These are phyloP conservation scores for Otolemur garnettii DNA, from an alignment of 2,113 vertebrate species.

Conservation along the genomic window DNA sequence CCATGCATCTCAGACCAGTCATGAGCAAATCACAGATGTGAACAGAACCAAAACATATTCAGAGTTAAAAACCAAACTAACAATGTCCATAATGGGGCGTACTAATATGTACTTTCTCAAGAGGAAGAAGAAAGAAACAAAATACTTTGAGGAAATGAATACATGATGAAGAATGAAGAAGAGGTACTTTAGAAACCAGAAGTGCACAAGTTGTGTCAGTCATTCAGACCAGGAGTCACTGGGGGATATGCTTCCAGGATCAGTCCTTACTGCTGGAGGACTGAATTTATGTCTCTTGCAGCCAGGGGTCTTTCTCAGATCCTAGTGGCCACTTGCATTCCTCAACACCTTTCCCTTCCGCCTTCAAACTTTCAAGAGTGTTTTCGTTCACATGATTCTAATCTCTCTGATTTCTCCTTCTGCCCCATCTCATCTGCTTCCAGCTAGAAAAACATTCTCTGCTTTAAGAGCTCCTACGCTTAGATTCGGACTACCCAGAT, in stretches of 20 bases:
- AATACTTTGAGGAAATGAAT: neutral
- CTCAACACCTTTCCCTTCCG: neutral
- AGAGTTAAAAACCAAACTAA: neutral
- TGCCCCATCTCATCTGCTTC: neutral
- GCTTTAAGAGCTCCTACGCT: neutral
- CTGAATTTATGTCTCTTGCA: neutral
- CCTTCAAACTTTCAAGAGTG: neutral
- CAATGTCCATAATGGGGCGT: neutral
- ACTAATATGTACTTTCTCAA: neutral
- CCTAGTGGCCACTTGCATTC: neutral
- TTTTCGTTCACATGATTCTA: neutral
- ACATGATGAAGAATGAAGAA: neutral
- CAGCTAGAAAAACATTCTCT: neutral
- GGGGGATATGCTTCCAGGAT: neutral
- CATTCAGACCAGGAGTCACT: neutral
- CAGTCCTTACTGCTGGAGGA: neutral
- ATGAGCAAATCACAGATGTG: neutral
- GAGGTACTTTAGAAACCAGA: neutral
- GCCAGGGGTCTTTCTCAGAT: neutral
- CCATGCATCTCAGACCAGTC: neutral
- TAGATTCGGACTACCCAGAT: neutral
- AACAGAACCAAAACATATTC: neutral
- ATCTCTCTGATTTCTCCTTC: neutral
- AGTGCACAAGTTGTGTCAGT: neutral
- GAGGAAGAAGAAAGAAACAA: neutral